Evolutionary conservation across 1,140 invertebrate genomes (phyloP), one percentile per base, ranked within the genome.

Genomic region (Sinella curviseta): DNA sequence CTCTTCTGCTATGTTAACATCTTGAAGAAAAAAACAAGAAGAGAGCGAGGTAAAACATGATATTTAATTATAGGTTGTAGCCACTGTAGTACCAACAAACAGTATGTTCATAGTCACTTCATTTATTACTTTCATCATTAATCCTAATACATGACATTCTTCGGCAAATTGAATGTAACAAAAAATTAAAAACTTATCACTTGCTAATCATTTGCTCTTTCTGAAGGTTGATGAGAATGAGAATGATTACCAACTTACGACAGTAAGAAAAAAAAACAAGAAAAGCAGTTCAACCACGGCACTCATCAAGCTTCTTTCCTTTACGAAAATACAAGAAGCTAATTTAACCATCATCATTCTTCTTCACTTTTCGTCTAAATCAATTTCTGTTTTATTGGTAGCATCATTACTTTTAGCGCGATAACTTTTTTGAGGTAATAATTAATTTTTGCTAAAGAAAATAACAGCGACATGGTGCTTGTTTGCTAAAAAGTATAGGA

Each of bases 111-210:
- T n/a, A 70, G 65, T 70, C 65, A 70, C 65, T 70, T 70, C 65
- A 70, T 70, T 70, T 70, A 70, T 70, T 70, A 70, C 65, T 70
- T 70, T 70, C 31, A 70, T 70, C 65, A 70, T 70, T 70, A 70
- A 30, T 70, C 31, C 65, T 70, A 70, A 30, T 70, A 8, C 65
- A 70, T 14, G 65, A 70, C 65, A 70, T 70, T 70, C 65, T 70
- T 70, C 28, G n/a, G 65, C 65, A 70, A 70, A 70, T 70, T 70
- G 31, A 70, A n/a, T 24, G 30, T 31, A 33, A 17, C 2, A 33
- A 70, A 70, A 70, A 70, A 70, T 70, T 26, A 33, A 70, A 70
- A 70, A 70, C 65, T 33, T 70, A 70, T 33, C 65, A 70, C 65
- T 70, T 70, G 12, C 8, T 70, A 70, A 70, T 70, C 26, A 14